Base-by-base conservation (phyloP, 2,113 vertebrate species). In the Laterallus jamaicensis region DNA sequence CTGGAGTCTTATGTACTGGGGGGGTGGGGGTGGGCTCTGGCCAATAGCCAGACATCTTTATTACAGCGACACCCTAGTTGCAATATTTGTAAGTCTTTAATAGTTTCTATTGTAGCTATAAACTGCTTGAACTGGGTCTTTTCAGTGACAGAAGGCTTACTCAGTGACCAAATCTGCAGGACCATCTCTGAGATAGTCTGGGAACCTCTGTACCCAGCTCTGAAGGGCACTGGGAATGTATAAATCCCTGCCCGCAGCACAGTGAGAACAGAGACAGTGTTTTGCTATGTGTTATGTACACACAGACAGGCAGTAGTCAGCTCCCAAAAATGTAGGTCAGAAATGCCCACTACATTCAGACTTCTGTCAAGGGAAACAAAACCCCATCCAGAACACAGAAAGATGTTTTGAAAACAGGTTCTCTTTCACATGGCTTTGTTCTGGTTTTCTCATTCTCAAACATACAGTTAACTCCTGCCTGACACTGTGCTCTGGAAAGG, bases 351-450 rank as follows among this genome's bases (percentile, higher is more conserved):
- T 55, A 21, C 86, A 52, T 32, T 70, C 87, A 70, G 82, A 18
- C 28, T 74, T 62, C 32, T 55, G 63, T 67, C 50, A 69, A 62
- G 66, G 74, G 78, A 92, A 95, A 90, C 64, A 89, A 95, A 95
- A 73, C 47, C 52, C 42, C 58, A 62, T 81, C 77, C 88, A 94
- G 50, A 78, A 87, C 47, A 77, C 19, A 26, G 84, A 69, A 73
- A 56, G 58, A 66, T 82, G 68, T 84, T 92, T 84, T 71, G 59
- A 86, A 55, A 91, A 68, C 69, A 62, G 60, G 35, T 84, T 91
- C 50, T 73, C n/a, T 49, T 68, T 86, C 77, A 62, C 73, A 32
- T 31, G 35, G 77, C 64, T 91, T 88, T 68, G 52, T 73, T 94
- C 77, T 83, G 62, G 2, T 87, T 74, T 75, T 68, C 32, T 82